A percentile compares a stretch with the other conserved stretches of the same genome.
phyloP scores from a whole-genome alignment of 2,113 vertebrate genomes.

The Solea solea region DNA sequence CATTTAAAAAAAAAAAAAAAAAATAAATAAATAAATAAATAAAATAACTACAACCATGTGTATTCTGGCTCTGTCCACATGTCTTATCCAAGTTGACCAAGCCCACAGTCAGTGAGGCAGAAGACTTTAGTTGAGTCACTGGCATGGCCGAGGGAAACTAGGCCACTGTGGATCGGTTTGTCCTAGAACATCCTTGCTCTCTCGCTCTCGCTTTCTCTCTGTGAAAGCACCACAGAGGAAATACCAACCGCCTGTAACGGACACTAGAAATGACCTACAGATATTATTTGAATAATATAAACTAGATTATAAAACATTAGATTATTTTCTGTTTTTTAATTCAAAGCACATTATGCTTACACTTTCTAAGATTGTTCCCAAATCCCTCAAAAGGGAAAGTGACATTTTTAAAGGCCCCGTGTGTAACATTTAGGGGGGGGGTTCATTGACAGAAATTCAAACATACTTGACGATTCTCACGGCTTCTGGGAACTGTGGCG shows the following conservation, averaged over 20 bases:
- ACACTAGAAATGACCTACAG: slow-evolving; percentile 16
- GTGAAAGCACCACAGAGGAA: slow-evolving; percentile 25
- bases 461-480: too few species aligned
- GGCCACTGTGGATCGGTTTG: slow-evolving; percentile 72
- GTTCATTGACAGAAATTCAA: too few species aligned
- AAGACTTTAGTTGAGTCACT: slow-evolving; percentile 76
- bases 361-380: too few species aligned
- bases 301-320: too few species aligned
- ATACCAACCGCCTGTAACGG: slow-evolving; percentile 16
- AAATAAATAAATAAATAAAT: background rate
- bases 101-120: slow-evolving; percentile 66
- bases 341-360: too few species aligned
- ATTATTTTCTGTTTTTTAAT: too few species aligned
- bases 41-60: slow-evolving; percentile 19
- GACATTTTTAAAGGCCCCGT: too few species aligned
- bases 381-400: too few species aligned
- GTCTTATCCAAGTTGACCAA: slow-evolving; percentile 57
- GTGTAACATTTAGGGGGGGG: too few species aligned
- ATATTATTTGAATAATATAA: background rate
- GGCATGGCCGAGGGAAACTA: slow-evolving; percentile 69
- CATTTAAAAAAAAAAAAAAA: slow-evolving; percentile 12
- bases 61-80: slow-evolving; percentile 47
- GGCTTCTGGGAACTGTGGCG: too few species aligned
- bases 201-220: slow-evolving; percentile 6
- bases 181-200: slow-evolving; percentile 57